Evolutionary conservation across 2,113 vertebrate species (phyloP), one percentile per base, ranked within the genome.

Genomic region (Pelvicachromis taeniatus): DNA sequence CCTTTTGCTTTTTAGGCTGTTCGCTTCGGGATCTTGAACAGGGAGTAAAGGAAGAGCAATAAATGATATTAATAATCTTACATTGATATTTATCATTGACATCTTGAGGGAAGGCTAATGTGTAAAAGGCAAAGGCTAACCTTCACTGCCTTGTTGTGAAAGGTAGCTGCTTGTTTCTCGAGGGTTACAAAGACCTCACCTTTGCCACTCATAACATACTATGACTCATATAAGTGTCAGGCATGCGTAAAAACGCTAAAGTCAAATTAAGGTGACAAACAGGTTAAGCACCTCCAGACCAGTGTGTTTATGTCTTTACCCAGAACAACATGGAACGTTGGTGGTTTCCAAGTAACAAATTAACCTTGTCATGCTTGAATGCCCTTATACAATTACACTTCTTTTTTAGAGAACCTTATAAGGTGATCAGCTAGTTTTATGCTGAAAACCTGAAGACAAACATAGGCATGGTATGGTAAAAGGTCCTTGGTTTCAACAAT

Each of bases 351-450:
- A 42, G 63, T 81, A 31, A 50, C 21, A 65, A 73, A 84, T 85
- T 78, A 86, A 80, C 73, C 23, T 31, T 45, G 19, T 78, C 77
- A 85, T 87, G 42, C 54, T 54, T 59, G 33, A 87, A 82, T 85
- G 35, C 42, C 78, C 61, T 81, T 14, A 56, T 42, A 35, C 42
- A 80, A 68, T 75, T 86, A 26, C 21, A 35, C 31, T 78, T 91
- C 88, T 90, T 84, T 82, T 90, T 80, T 81, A 83, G 21, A 68
- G 54, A 17, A 83, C 89, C 89, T 90, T 92, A 91, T 91, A 92
- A 85, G 89, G 91, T 88, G 80, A 55, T 80, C 35, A 61, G 29
- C 50, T 31, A 54, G 38, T 80, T 91, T 84, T 90, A 52, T 54
- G 31, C 45, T 75, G 19, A 75, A 82, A 86, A 38, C 11, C 29